phyloP scores from a whole-genome alignment of 1,140 invertebrate genomes.

The Lasioglossum baleicum region DNA sequence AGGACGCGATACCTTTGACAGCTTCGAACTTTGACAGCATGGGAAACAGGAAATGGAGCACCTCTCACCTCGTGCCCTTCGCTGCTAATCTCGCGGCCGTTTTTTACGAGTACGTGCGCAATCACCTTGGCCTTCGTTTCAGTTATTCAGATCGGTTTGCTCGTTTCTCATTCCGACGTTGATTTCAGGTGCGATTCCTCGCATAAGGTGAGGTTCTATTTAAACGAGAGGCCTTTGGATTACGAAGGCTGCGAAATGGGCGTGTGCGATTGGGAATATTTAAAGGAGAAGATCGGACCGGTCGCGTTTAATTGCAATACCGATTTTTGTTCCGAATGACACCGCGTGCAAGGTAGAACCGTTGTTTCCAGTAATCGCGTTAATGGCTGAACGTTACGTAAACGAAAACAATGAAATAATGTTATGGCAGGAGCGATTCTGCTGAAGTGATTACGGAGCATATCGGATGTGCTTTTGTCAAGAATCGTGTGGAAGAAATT shows the following conservation, averaged over 20 bases:
- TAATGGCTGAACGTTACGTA: no score
- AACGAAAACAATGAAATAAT: no score
- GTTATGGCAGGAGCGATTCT: no score
- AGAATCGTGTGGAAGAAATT: constrained; percentile 28
- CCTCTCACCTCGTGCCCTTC: constrained; percentile 86
- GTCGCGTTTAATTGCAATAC: constrained; percentile 12
- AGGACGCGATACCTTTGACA: constrained; percentile 82
- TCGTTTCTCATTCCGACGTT: no score
- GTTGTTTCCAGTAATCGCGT: no score
- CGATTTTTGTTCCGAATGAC: no score
- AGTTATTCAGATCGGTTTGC: no score
- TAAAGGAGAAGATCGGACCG: constrained; percentile 59
- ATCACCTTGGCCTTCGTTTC: not conserved
- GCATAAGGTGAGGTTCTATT: constrained; percentile 74
- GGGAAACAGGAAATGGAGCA: constrained; percentile 83
- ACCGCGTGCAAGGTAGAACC: no score
- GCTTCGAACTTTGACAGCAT: constrained; percentile 84
- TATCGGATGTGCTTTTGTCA: constrained; percentile 26
- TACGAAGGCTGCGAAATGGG: constrained; percentile 73
- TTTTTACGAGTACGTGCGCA: constrained; percentile 82
- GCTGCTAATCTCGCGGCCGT: constrained; percentile 88
- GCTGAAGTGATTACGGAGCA: constrained; percentile 11
- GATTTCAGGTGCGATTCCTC: constrained; percentile 66
- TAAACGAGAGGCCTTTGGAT: constrained; percentile 70
- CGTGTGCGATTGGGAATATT: constrained; percentile 74